phyloP scores from a whole-genome alignment of 2,888 invertebrate genomes.

The Unio pictorum region DNA sequence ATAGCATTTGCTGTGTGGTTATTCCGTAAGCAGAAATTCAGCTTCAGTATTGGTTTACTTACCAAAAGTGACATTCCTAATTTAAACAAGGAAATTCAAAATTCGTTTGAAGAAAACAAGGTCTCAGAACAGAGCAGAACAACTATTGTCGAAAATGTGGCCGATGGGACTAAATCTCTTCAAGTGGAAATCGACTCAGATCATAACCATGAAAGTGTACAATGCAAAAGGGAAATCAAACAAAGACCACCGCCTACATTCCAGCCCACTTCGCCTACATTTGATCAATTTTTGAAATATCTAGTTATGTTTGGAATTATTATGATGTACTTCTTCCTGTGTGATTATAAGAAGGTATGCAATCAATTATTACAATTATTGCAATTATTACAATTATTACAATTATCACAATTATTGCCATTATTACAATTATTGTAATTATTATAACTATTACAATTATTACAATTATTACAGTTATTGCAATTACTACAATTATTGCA shows the following conservation, averaged over 20 bases:
- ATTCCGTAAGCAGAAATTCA: slow-evolving; percentile 2
- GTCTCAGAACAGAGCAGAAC: neutral
- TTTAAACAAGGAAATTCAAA: no score
- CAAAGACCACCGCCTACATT: neutral
- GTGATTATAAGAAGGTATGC: slow-evolving; percentile 57
- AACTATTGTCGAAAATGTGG: neutral
- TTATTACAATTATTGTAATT: no score
- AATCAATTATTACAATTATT: neutral
- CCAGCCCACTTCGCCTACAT: slow-evolving; percentile 20
- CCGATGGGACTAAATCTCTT: neutral
- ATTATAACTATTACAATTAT: no score
- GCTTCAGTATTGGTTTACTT: neutral
- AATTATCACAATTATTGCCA: no score
- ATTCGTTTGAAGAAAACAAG: neutral
- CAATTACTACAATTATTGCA: no score
- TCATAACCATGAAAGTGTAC: neutral
- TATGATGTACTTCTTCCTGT: slow-evolving; percentile 50
- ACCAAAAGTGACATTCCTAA: no score
- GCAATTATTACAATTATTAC: neutral
- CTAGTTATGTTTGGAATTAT: slow-evolving; percentile 43
- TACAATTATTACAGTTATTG: neutral
- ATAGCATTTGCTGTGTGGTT: slow-evolving; percentile 21
- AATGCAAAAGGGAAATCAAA: no score
- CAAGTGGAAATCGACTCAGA: neutral
- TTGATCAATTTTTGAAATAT: slow-evolving; percentile 35